Conservation (phyloP, 1,140 invertebrate genomes). For the Himalopsyche phryganea region DNA sequence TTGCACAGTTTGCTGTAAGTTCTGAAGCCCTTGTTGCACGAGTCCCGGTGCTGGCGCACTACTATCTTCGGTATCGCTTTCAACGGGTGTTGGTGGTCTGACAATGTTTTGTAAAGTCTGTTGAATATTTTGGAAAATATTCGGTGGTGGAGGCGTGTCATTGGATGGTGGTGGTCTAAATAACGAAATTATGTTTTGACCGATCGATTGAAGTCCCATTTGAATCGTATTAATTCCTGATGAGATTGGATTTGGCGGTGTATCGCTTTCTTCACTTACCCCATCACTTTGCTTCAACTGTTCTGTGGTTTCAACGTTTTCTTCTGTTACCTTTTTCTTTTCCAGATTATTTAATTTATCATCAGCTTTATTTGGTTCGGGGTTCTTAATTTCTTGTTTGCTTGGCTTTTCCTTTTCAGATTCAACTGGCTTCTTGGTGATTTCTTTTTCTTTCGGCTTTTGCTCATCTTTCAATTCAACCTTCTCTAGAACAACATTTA, state of each 20-base stretch:
- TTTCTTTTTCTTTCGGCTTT: neutral
- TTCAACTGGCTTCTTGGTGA: neutral
- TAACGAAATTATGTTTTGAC: slow-evolving; percentile 11
- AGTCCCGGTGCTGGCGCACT: slow-evolving; percentile 2
- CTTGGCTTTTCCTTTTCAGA: neutral
- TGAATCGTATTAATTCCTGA: slow-evolving; percentile 11
- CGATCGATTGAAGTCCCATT: slow-evolving; percentile 19
- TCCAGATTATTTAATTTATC: neutral
- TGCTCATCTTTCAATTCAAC: neutral
- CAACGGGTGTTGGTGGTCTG: neutral
- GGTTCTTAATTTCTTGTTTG: neutral
- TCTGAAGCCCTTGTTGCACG: slow-evolving; percentile 17
- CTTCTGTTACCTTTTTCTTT: neutral
- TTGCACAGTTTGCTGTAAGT: slow-evolving; percentile 16
- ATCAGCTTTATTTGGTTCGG: neutral
- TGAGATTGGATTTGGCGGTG: slow-evolving; percentile 8
- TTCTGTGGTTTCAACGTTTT: neutral
- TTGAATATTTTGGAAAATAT: slow-evolving; percentile 21
- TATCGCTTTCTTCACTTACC: neutral
- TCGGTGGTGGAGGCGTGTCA: slow-evolving; percentile 4
- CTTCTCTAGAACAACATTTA: slow-evolving; percentile 5
- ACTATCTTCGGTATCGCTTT: neutral
- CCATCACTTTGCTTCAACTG: neutral
- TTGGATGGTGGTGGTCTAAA: neutral
- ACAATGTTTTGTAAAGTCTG: slow-evolving; percentile 16